phyloP scores from a whole-genome alignment of 2,113 vertebrate genomes.

The Petromus typicus region DNA sequence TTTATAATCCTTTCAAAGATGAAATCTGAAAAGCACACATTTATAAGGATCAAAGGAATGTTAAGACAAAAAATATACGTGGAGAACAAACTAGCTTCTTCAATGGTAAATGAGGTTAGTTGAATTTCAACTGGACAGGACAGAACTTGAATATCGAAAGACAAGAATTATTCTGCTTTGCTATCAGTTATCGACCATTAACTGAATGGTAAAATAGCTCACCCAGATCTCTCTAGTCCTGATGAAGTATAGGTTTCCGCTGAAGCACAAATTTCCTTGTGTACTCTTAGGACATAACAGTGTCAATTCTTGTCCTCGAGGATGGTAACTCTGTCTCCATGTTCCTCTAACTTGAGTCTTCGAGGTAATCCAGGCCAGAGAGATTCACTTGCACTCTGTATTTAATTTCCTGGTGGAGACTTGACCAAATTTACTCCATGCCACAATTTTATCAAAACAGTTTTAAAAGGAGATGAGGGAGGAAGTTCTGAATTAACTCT shows the following conservation, averaged over 20 bases:
- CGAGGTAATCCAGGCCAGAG: neutral
- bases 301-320: neutral
- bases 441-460: neutral
- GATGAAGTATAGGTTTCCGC: neutral
- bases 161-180: neutral
- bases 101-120: fast-evolving
- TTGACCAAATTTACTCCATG: neutral
- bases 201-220: neutral
- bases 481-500: neutral
- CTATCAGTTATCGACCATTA: neutral
- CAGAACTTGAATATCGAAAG: neutral
- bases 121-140: neutral
- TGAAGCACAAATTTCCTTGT: neutral
- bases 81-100: neutral
- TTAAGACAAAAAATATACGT: fast-evolving
- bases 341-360: neutral
- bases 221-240: neutral
- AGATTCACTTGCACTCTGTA: fast-evolving
- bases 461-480: neutral
- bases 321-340: neutral
- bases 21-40: neutral
- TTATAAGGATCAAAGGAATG: neutral
- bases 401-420: neutral
- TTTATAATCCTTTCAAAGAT: neutral
- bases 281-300: neutral